A percentile compares a stretch with the other conserved stretches of the same genome.
Evolutionary conservation across 2,113 vertebrate genomes (phyloP).

Genomic region (Elaphurus davidianus): DNA sequence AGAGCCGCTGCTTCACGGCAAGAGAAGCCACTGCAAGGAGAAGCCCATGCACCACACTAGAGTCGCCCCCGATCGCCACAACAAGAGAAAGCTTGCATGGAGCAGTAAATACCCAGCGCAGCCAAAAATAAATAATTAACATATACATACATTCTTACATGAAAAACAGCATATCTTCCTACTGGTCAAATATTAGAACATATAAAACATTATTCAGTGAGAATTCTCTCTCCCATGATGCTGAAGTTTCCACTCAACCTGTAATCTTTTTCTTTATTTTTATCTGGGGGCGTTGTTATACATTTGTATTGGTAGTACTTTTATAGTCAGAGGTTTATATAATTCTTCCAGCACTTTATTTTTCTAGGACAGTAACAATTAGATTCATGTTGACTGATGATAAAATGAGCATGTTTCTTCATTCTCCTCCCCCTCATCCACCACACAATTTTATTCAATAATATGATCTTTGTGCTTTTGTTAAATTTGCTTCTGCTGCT

Average conservation of each 20-base stretch:
- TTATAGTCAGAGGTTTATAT: neutral
- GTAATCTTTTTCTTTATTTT: neutral
- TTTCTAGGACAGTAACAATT: neutral
- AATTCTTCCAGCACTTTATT: neutral
- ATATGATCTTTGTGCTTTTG: neutral
- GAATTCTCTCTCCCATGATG: neutral
- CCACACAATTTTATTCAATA: neutral
- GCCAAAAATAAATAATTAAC: neutral
- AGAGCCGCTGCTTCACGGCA: neutral
- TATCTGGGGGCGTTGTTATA: neutral
- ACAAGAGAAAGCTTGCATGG: neutral
- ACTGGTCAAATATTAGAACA: neutral
- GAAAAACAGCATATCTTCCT: neutral
- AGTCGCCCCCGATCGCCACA: accelerated
- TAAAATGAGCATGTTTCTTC: neutral
- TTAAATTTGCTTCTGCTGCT: neutral
- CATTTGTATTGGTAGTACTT: neutral
- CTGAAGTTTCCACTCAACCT: neutral
- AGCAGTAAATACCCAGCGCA: neutral
- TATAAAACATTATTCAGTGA: neutral
- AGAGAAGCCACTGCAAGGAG: neutral
- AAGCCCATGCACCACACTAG: neutral
- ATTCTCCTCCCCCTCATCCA: neutral
- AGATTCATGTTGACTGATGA: neutral
- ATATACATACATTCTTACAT: neutral